Evolutionary conservation across 2,113 vertebrate species (phyloP).

Genomic region (Sander lucioperca): DNA sequence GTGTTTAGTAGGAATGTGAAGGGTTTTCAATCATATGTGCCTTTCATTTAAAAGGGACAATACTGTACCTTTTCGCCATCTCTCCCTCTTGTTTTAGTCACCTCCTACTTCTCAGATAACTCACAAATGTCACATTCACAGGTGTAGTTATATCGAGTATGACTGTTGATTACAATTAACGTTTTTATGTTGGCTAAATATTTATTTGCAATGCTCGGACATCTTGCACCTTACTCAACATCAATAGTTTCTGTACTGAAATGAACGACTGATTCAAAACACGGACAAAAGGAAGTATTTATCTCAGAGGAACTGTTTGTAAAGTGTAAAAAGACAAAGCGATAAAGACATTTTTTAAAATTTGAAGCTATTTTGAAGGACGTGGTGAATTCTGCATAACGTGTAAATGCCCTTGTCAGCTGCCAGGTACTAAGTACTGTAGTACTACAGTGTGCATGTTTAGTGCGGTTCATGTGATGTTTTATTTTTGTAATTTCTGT

Average conservation of each 20-base stretch:
- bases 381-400: conserved; percentile 78
- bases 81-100: conserved; percentile 9
- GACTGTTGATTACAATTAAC: conserved; percentile 3
- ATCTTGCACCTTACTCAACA: conserved; percentile 73
- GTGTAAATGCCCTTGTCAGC: conserved; percentile 84
- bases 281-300: conserved; percentile 67
- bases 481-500: conserved; percentile 82
- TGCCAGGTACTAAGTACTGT: conserved; percentile 58
- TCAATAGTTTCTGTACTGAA: conserved; percentile 49
- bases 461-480: conserved; percentile 74
- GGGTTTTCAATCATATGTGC: conserved; percentile 65
- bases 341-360: conserved; percentile 57
- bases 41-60: conserved; percentile 63
- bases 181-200: conserved; percentile 52
- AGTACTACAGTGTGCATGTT: conserved; percentile 65
- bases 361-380: conserved; percentile 81
- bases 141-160: neutral
- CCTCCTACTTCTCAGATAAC: conserved; percentile 12
- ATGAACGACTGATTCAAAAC: conserved; percentile 44
- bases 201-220: conserved; percentile 69
- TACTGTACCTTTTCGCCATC: conserved; percentile 35
- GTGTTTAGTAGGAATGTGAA: conserved; percentile 31
- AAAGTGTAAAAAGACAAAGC: conserved; percentile 83
- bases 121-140: conserved; percentile 29
- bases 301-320: conserved; percentile 78